These are phyloP conservation scores for Cyclophora punctaria DNA, from an alignment of 2,888 invertebrate species.

Conservation along the genomic window DNA sequence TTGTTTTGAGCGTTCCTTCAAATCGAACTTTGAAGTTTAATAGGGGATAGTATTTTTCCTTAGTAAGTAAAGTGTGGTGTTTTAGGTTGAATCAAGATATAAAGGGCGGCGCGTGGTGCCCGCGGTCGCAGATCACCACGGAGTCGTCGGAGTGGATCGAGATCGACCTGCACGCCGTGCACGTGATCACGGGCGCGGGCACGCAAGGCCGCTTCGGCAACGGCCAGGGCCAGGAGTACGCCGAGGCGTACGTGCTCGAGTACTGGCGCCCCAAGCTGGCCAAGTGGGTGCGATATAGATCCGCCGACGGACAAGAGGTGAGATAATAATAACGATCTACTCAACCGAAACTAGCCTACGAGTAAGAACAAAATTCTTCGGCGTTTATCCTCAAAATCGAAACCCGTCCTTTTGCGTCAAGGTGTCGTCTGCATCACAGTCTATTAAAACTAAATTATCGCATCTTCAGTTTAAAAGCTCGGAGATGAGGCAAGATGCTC, in stretches of 20 bases:
- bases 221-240: slow-evolving; percentile 91
- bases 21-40: slow-evolving; percentile 6
- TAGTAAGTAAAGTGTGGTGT: slow-evolving; percentile 22
- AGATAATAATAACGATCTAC: slow-evolving; percentile 17
- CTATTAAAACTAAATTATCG: no score
- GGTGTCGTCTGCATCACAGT: no score
- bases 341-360: no score
- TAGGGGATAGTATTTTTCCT: slow-evolving; percentile 1
- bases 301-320: slow-evolving; percentile 85
- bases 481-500: no score
- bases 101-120: slow-evolving; percentile 95
- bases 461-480: no score
- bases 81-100: slow-evolving; percentile 86
- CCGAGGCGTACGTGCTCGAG: slow-evolving; percentile 87
- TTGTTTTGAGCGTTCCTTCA: slow-evolving; percentile 7
- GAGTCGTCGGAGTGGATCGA: slow-evolving; percentile 86
- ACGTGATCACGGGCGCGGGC: slow-evolving; percentile 86
- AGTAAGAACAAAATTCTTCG: no score
- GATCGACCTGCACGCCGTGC: slow-evolving; percentile 84
- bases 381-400: no score
- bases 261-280: slow-evolving; percentile 87
- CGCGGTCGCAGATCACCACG: slow-evolving; percentile 85
- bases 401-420: no score
- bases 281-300: slow-evolving; percentile 88
- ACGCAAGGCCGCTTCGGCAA: slow-evolving; percentile 95